Conservation (phyloP, 1,140 invertebrate species). For the Drosophila tsacasi region DNA sequence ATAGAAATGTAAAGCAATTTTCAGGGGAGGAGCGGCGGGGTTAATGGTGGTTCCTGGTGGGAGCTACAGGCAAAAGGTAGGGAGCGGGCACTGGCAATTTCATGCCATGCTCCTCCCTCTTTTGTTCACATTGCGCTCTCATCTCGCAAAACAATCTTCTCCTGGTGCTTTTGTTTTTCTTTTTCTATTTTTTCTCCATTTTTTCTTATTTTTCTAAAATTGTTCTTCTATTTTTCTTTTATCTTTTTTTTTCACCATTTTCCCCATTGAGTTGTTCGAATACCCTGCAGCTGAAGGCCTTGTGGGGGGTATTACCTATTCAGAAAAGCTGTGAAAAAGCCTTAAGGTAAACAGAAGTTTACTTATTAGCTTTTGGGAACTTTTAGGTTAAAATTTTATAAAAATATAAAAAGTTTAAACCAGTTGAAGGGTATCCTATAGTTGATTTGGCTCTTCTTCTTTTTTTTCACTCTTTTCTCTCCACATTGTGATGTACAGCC, state of each 20-base stretch:
- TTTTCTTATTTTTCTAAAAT: not conserved
- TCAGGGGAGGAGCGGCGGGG: not conserved
- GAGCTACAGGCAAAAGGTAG: not conserved
- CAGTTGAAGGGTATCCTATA: not conserved
- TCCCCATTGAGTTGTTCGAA: conserved; percentile 11
- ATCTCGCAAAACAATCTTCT: conserved; percentile 23
- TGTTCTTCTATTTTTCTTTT: not conserved
- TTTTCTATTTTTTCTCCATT: not conserved
- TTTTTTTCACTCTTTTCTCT: not conserved
- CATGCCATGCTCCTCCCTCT: conserved; percentile 60
- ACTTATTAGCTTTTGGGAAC: not conserved
- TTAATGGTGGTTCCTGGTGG: not conserved
- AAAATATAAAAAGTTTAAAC: not conserved
- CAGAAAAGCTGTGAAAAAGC: not conserved
- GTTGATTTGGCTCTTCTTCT: not conserved
- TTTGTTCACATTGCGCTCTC: conserved; percentile 23
- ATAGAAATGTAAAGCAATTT: conserved; percentile 77
- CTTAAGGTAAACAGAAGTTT: too few species aligned
- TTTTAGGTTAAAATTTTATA: not conserved
- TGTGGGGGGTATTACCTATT: not conserved
- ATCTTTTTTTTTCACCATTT: conserved; percentile 20
- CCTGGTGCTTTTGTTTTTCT: not conserved
- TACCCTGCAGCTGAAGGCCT: not conserved
- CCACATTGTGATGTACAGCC: conserved; percentile 13
- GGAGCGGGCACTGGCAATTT: conserved; percentile 61